These are phyloP conservation scores for Megaceryle maxima DNA, from an alignment of 2,113 vertebrate genomes.

Conservation along the genomic window DNA sequence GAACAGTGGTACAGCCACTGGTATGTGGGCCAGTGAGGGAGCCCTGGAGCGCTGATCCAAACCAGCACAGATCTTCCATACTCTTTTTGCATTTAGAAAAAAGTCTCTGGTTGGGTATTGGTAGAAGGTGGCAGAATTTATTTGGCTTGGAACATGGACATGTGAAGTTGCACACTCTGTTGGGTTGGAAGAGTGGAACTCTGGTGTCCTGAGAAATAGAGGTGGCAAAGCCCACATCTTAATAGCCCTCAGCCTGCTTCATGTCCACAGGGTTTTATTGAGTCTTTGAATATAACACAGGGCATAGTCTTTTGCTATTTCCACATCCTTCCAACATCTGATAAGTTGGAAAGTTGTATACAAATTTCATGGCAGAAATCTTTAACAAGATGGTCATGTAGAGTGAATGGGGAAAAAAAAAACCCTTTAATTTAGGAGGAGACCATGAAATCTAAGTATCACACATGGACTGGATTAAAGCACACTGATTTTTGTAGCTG, in stretches of 20 bases:
- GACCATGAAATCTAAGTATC: background rate
- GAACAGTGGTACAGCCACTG: background rate
- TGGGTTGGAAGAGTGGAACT: background rate
- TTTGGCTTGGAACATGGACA: background rate
- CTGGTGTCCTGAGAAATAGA: background rate
- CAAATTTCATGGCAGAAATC: background rate
- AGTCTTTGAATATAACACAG: background rate
- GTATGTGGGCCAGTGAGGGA: background rate
- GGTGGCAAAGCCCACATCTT: background rate
- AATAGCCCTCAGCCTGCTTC: background rate
- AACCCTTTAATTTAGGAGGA: fast-evolving
- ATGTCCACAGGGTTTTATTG: background rate
- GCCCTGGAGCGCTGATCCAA: fast-evolving
- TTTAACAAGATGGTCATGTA: background rate
- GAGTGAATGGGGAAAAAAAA: background rate
- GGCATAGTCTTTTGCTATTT: background rate
- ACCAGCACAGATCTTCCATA: fast-evolving
- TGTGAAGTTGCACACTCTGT: background rate
- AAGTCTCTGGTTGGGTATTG: background rate
- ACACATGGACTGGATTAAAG: background rate
- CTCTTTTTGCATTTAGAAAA: background rate
- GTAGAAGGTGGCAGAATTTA: background rate
- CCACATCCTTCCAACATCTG: background rate
- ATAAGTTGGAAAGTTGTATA: background rate
- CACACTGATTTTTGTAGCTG: background rate